These are phyloP conservation scores for Thysanoteuthis rhombus DNA, from an alignment of 2,888 invertebrate genomes.

Conservation along the genomic window DNA sequence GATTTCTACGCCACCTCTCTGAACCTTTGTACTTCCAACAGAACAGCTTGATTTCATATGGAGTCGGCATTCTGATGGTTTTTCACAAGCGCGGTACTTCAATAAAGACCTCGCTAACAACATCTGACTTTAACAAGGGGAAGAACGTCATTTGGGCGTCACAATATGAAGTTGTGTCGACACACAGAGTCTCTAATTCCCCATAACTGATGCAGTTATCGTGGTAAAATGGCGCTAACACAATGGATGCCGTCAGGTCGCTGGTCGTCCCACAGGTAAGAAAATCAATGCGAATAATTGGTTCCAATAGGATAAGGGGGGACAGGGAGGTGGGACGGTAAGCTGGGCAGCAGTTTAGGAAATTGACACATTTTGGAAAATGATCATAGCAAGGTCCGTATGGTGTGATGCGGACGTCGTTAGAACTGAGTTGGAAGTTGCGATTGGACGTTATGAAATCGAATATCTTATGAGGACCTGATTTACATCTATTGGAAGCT, in stretches of 20 bases:
- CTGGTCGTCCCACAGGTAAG: background rate
- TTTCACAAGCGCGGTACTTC: background rate
- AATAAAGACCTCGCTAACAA: background rate
- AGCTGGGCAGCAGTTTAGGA: background rate
- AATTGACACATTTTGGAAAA: background rate
- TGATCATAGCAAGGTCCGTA: background rate
- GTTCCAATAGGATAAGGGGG: background rate
- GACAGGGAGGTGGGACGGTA: background rate
- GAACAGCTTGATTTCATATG: background rate
- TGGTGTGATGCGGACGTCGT: background rate
- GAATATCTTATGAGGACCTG: background rate
- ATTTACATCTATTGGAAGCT: background rate
- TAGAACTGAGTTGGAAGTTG: background rate
- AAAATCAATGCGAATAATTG: background rate
- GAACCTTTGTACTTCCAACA: no score
- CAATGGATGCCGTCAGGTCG: background rate
- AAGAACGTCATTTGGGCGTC: background rate
- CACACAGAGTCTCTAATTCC: background rate
- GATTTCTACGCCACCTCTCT: no score
- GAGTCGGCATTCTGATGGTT: background rate
- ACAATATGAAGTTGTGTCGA: background rate
- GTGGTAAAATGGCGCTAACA: background rate
- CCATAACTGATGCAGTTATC: background rate
- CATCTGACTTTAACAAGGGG: background rate
- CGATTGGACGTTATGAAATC: background rate